Evolutionary conservation across 2,888 invertebrate genomes (phyloP).

Genomic region (Xylocampa areola): DNA sequence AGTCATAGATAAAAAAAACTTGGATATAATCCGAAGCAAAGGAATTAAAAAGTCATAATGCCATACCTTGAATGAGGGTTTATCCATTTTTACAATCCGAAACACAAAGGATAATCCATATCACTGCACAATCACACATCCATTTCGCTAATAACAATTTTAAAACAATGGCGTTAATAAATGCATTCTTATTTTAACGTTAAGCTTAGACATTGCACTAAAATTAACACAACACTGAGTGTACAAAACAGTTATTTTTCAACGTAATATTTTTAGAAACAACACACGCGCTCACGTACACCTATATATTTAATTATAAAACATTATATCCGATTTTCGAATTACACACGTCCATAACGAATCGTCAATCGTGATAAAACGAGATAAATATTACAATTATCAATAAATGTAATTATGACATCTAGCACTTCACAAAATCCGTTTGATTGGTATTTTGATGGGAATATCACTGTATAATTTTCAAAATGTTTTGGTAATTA

Average conservation of each 20-base stretch:
- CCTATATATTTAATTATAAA: constrained; percentile 36
- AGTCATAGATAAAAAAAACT: too few species aligned
- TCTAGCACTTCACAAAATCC: constrained; percentile 35
- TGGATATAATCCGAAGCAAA: constrained; percentile 5
- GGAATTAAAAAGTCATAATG: constrained; percentile 34
- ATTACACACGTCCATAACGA: constrained; percentile 55
- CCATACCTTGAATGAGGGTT: constrained; percentile 83
- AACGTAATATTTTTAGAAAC: constrained; percentile 72
- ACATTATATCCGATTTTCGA: constrained; percentile 47
- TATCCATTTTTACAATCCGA: constrained; percentile 83
- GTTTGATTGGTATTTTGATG: constrained; percentile 19
- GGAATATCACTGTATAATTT: constrained; percentile 36
- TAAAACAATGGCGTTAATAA: constrained; percentile 66
- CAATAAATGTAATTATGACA: constrained; percentile 46
- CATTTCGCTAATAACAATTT: constrained; percentile 62
- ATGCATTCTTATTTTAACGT: constrained; percentile 76
- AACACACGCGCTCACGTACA: constrained; percentile 48
- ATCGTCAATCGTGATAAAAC: constrained; percentile 49
- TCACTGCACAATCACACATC: constrained; percentile 69
- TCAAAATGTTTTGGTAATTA: constrained; percentile 60
- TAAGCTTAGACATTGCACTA: constrained; percentile 77
- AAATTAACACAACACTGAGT: constrained; percentile 68
- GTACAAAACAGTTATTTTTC: constrained; percentile 68
- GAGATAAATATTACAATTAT: constrained; percentile 56
- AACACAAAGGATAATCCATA: constrained; percentile 70